Conservation (phyloP, 1,140 invertebrate genomes). For the Ladona fulva region DNA sequence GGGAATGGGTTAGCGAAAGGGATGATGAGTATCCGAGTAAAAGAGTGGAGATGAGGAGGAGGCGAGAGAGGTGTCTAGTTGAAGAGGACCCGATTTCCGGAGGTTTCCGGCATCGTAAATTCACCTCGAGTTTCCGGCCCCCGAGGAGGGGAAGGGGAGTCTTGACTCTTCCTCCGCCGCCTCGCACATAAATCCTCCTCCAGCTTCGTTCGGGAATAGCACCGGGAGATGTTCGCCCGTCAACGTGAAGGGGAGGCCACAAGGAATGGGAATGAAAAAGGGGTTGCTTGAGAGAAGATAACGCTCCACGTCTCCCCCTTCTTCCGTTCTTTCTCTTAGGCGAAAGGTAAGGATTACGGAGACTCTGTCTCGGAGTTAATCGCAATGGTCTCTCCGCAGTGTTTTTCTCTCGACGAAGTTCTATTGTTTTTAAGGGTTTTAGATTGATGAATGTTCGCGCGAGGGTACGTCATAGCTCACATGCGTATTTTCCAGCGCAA, state of each 20-base stretch:
- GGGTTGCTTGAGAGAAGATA: background rate
- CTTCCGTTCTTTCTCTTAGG: background rate
- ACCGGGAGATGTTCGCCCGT: background rate
- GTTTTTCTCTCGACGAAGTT: background rate
- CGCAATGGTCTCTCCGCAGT: background rate
- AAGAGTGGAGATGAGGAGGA: background rate
- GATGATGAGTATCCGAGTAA: background rate
- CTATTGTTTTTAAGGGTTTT: background rate
- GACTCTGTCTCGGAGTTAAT: background rate
- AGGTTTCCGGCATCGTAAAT: conserved; percentile 4
- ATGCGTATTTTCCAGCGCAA: too few species aligned
- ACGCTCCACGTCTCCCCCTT: background rate
- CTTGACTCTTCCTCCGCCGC: background rate
- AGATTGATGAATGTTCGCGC: too few species aligned
- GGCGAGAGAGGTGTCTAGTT: background rate
- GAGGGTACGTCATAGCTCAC: too few species aligned
- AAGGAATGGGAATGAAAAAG: background rate
- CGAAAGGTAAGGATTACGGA: background rate
- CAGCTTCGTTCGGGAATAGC: conserved; percentile 2
- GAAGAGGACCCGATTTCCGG: conserved; percentile 1
- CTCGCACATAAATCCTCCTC: conserved; percentile 2
- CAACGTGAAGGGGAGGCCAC: background rate
- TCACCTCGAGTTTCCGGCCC: conserved; percentile 5
- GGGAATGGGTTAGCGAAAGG: background rate
- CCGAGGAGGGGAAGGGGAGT: background rate